These are phyloP conservation scores for Nothobranchius kuhntae DNA, from an alignment of 2,113 vertebrate genomes.

Conservation along the genomic window DNA sequence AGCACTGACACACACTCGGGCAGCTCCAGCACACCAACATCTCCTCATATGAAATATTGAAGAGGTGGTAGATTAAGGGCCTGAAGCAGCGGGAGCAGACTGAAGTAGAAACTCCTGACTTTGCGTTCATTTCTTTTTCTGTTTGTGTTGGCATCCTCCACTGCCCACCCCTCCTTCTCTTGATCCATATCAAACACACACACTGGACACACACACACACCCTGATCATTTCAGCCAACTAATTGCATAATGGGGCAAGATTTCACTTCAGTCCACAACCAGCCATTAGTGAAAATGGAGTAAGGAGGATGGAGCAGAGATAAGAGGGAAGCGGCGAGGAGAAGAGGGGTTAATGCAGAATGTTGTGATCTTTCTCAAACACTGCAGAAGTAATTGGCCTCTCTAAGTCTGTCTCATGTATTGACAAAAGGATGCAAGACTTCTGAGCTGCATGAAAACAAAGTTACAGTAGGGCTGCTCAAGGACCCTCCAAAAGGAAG, in stretches of 20 bases:
- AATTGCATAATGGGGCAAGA: conserved; percentile 46
- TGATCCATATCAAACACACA: not conserved
- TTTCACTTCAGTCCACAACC: conserved; percentile 49
- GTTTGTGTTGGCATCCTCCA: conserved; percentile 23
- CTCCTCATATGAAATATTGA: conserved; percentile 76
- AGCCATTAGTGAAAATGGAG: conserved; percentile 51
- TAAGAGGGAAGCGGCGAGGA: conserved; percentile 31
- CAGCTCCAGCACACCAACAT: conserved; percentile 41
- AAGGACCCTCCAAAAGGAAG: conserved; percentile 5
- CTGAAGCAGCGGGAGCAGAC: conserved; percentile 42
- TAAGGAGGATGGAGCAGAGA: conserved; percentile 32
- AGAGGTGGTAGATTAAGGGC: conserved; percentile 51
- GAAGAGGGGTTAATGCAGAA: conserved; percentile 47
- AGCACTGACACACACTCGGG: conserved; percentile 23
- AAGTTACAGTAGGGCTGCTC: not conserved
- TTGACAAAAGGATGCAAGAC: conserved; percentile 29
- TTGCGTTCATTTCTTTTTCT: conserved; percentile 39
- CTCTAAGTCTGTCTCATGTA: conserved; percentile 34
- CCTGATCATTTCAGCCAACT: conserved; percentile 55
- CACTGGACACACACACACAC: not conserved
- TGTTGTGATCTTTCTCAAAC: conserved; percentile 36
- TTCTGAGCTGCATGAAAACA: conserved; percentile 3
- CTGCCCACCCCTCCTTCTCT: not conserved
- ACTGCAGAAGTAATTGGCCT: conserved; percentile 50
- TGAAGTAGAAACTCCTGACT: conserved; percentile 29